These are phyloP conservation scores for Ammodytes dubius DNA, from an alignment of 2,113 vertebrate species.

Conservation along the genomic window DNA sequence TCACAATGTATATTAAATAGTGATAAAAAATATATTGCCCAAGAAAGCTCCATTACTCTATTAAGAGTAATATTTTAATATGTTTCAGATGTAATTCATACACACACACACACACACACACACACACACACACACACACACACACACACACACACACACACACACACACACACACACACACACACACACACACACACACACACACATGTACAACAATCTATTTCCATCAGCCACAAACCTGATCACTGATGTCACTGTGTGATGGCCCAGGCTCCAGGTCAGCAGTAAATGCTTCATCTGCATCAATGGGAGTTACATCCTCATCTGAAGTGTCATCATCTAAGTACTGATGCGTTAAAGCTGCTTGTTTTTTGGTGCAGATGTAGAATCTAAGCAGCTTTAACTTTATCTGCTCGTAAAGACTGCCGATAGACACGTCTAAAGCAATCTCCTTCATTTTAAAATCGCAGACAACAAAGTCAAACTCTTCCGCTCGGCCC, in stretches of 20 bases:
- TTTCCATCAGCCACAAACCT: not conserved
- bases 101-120: too few relatives aligned
- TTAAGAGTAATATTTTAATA: not conserved
- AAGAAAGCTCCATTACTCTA: not conserved
- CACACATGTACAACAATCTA: too few relatives aligned
- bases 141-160: not conserved
- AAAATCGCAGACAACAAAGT: constrained; percentile 8
- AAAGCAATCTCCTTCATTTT: not conserved
- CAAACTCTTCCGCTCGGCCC: not conserved
- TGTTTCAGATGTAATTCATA: not conserved
- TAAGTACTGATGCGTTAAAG: not conserved
- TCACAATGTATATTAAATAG: too few relatives aligned
- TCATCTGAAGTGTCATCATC: not conserved
- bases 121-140: not conserved
- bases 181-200: not conserved
- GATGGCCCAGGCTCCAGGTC: not conserved
- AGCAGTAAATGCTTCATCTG: not conserved
- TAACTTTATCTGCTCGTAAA: not conserved
- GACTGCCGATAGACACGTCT: not conserved
- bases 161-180: not conserved
- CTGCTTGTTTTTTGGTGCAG: constrained; percentile 1
- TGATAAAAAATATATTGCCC: too few relatives aligned
- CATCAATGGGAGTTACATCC: not conserved
- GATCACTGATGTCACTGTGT: not conserved
- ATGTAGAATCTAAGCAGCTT: not conserved